Evolutionary conservation across 2,797 vertebrate species (phyloP).

Genomic region (Prunella strophiata): DNA sequence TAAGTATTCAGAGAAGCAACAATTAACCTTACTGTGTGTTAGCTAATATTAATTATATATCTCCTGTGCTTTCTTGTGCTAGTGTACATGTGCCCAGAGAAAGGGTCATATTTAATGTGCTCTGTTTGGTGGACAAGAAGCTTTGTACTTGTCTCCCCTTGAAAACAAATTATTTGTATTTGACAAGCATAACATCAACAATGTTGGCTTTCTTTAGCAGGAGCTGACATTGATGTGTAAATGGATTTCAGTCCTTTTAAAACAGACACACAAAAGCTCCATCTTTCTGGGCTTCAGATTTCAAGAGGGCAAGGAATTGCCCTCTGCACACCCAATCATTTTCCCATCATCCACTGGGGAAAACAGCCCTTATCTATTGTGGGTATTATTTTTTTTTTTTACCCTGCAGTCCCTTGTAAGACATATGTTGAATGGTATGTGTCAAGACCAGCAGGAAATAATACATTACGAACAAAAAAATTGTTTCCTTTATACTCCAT

Average conservation of each 20-base stretch:
- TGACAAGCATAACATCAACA: constrained; percentile 61
- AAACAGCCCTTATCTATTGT: constrained; percentile 56
- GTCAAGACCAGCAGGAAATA: constrained; percentile 47
- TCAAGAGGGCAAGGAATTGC: constrained; percentile 42
- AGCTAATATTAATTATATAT: constrained; percentile 76
- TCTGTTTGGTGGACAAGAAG: constrained; percentile 56
- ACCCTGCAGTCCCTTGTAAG: constrained; percentile 33
- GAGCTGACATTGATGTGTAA: constrained; percentile 60
- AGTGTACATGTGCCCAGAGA: neutral
- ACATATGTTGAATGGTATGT: constrained; percentile 46
- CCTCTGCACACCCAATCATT: constrained; percentile 48
- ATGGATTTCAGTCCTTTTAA: constrained; percentile 60
- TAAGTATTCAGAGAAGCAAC: constrained; percentile 75
- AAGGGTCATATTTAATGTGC: constrained; percentile 57
- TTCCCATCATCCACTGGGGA: constrained; percentile 57
- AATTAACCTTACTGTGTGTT: constrained; percentile 75
- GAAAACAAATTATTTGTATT: constrained; percentile 74
- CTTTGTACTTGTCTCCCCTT: constrained; percentile 53
- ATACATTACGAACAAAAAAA: constrained; percentile 8
- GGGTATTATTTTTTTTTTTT: constrained; percentile 46
- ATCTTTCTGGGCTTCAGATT: constrained; percentile 48
- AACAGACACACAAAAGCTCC: constrained; percentile 60
- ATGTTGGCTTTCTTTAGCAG: constrained; percentile 48
- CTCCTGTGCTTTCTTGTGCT: constrained; percentile 35
- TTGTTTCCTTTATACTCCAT: constrained; percentile 44